Evolutionary conservation across 2,797 vertebrate genomes (phyloP), one percentile per base, ranked within the genome.

Genomic region (Enteromius anoplus): DNA sequence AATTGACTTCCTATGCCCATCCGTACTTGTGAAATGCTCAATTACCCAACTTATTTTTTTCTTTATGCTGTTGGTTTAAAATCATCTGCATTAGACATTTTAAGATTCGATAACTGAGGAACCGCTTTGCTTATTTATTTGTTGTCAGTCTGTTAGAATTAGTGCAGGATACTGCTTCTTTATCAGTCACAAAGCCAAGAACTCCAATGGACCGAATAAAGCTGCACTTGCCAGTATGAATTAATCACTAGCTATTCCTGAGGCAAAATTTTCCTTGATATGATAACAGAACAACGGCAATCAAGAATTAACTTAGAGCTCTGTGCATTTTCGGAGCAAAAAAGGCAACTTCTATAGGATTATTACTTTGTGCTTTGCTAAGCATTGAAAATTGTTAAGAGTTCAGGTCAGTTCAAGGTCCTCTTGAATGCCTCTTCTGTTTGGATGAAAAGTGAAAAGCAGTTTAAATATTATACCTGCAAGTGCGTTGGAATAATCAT

Each of bases 251-350:
- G 64, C 65, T 65, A 51, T 80, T 83, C 90, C 88, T 0, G 8
- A 86, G 90, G 92, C 87, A n/a, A 88, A 81, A 90, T 89, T 88
- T 91, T 91, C 79, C 85, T 88, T 65, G 82, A 68, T 90, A 88
- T 88, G 87, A 88, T 89, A 86, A 84, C 83, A 82, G 78, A 90
- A 87, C 85, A 87, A 82, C 84, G 84, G 86, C 84, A 81, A 85
- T 84, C 60, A 86, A 65, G 88, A 87, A 91, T 90, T 86, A 90
- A 88, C 78, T 60, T 80, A 40, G 21, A 77, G 64, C 75, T 72
- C 58, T 66, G 37, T 68, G 21, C 66, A 76, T 83, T 68, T 49
- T 40, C 9, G 55, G 23, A 75, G 79, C 23, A 72, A 29, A 34
- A 34, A 85, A 87, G 77, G 26, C 86, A 70, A 83, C 85, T 81